Evolutionary conservation across 2,888 invertebrate genomes (phyloP).

Genomic region (Sceliomorpha sp.): DNA sequence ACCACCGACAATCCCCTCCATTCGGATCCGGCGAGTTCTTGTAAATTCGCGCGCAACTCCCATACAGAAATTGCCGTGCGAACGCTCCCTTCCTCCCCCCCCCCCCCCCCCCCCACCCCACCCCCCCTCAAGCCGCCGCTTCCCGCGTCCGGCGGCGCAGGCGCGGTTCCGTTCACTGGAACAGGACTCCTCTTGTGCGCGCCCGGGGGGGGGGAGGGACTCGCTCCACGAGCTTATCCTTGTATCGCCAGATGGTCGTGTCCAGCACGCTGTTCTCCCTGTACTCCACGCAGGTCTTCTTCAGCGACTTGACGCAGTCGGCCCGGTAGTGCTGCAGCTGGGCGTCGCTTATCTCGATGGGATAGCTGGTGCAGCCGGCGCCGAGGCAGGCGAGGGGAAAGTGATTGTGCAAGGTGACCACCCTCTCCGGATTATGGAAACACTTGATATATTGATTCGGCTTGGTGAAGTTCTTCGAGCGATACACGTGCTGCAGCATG

Average conservation of each 20-base stretch:
- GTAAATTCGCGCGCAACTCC: too few species aligned
- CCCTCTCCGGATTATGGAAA: conserved; percentile 95
- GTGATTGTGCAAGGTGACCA: conserved; percentile 94
- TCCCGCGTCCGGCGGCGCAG: too few species aligned
- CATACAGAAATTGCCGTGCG: too few species aligned
- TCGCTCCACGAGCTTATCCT: conserved; percentile 86
- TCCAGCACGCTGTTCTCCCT: conserved; percentile 91
- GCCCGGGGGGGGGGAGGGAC: too few species aligned
- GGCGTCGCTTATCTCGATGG: conserved; percentile 90
- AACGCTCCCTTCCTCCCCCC: too few species aligned
- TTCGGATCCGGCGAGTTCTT: too few species aligned
- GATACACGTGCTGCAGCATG: conserved; percentile 95
- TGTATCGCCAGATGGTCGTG: conserved; percentile 93
- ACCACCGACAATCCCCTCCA: too few species aligned
- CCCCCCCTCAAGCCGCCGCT: too few species aligned
- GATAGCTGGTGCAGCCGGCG: conserved; percentile 89
- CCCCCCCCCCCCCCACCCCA: too few species aligned
- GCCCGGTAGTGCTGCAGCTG: conserved; percentile 96
- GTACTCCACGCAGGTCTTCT: conserved; percentile 91
- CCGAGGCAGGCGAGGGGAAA: conserved; percentile 94
- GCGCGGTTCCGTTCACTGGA: too few species aligned
- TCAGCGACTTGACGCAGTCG: conserved; percentile 93
- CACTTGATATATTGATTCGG: conserved; percentile 96
- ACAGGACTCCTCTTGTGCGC: too few species aligned
- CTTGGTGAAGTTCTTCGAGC: conserved; percentile 94